phyloP scores from a whole-genome alignment of 2,888 invertebrate genomes.

The Drepana falcataria region DNA sequence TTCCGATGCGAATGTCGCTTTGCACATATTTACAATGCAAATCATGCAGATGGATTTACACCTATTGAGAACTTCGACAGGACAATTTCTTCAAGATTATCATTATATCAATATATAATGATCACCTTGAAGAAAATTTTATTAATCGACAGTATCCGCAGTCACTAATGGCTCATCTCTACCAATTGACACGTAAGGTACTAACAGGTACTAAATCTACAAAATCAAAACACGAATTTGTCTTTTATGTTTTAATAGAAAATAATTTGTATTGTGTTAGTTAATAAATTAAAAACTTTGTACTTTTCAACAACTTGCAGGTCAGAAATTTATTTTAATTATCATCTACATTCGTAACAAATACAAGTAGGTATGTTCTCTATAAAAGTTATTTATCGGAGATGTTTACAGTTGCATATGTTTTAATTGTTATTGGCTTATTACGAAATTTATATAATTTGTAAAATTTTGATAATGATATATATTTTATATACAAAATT shows the following conservation, averaged over 20 bases:
- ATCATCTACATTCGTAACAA: slow-evolving; percentile 29
- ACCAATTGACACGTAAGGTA: slow-evolving; percentile 46
- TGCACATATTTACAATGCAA: slow-evolving; percentile 70
- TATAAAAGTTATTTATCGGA: slow-evolving; percentile 14
- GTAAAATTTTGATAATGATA: background rate
- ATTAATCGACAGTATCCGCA: slow-evolving; percentile 9
- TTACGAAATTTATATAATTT: background rate
- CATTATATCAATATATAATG: background rate
- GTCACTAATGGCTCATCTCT: slow-evolving; percentile 6
- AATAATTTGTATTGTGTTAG: slow-evolving; percentile 62
- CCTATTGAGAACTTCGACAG: slow-evolving; percentile 25
- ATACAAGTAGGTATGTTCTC: slow-evolving; percentile 9
- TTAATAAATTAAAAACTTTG: slow-evolving; percentile 53
- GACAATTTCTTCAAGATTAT: background rate
- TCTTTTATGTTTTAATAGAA: slow-evolving; percentile 76
- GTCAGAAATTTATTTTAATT: slow-evolving; percentile 24
- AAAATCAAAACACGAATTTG: slow-evolving; percentile 74
- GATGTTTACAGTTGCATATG: slow-evolving; percentile 9
- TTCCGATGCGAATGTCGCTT: slow-evolving; percentile 46
- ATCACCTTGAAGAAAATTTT: slow-evolving; percentile 6
- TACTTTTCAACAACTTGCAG: slow-evolving; percentile 46
- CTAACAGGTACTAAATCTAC: slow-evolving; percentile 74
- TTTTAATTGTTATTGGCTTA: background rate
- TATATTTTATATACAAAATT: slow-evolving; percentile 4
- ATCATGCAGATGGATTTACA: slow-evolving; percentile 52